Evolutionary conservation across 2,113 vertebrate genomes (phyloP).

Genomic region (Elachura formosa): DNA sequence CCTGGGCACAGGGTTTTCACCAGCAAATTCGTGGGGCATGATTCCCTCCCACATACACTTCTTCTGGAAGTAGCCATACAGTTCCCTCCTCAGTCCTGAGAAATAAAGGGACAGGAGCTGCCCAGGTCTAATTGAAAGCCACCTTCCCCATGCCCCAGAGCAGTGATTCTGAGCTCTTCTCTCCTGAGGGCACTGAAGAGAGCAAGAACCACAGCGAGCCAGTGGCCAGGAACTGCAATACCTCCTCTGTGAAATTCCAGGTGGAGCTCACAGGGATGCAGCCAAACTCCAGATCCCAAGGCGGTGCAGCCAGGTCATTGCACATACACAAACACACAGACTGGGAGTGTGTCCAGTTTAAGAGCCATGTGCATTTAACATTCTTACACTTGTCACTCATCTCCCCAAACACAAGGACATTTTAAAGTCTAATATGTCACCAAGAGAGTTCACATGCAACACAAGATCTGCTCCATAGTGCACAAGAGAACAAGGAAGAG

Average conservation of each 20-base stretch:
- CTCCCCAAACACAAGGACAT: background rate
- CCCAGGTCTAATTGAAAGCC: background rate
- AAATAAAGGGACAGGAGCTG: background rate
- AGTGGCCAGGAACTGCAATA: accelerated
- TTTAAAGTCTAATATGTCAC: background rate
- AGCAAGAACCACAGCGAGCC: background rate
- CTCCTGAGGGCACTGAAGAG: background rate
- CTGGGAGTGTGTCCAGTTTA: background rate
- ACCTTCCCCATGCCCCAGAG: background rate
- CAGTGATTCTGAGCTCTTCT: background rate
- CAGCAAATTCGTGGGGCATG: background rate
- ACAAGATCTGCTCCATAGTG: accelerated
- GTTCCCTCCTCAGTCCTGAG: background rate
- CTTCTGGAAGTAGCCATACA: background rate
- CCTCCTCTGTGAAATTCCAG: background rate
- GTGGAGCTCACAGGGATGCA: background rate
- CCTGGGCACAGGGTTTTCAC: background rate
- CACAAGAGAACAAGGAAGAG: no score
- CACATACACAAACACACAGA: no score
- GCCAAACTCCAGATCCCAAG: background rate
- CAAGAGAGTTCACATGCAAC: background rate
- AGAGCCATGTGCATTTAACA: background rate
- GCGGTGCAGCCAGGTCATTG: background rate
- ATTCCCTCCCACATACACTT: background rate
- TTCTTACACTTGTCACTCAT: no score